Percentiles rank a stretch among this genome's conserved stretches.
phyloP scores from a whole-genome alignment of 2,797 vertebrate genomes.

The Microctenopoma stevenorrisi region DNA sequence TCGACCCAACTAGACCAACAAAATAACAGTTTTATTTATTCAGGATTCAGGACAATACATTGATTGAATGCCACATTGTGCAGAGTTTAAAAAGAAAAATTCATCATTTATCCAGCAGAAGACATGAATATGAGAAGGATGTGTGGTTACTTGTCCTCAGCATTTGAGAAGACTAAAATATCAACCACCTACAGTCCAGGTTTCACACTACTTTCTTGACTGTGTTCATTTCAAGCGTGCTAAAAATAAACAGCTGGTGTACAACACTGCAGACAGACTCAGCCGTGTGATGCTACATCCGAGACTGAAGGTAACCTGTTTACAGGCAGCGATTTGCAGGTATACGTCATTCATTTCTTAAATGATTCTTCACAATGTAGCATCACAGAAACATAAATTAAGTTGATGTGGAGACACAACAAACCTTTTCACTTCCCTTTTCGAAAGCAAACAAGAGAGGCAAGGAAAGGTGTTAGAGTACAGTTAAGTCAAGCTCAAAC shows the following conservation, averaged over 20 bases:
- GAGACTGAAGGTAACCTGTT: not conserved
- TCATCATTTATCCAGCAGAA: slow-evolving; percentile 4
- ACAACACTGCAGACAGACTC: slow-evolving; percentile 20
- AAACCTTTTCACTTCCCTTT: slow-evolving; percentile 89
- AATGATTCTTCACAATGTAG: slow-evolving; percentile 14
- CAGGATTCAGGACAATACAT: slow-evolving; percentile 15
- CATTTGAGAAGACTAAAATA: slow-evolving; percentile 14
- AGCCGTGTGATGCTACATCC: slow-evolving; percentile 38
- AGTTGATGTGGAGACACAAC: slow-evolving; percentile 66
- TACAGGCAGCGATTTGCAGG: not conserved
- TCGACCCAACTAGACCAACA: slow-evolving; percentile 88
- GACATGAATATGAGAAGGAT: slow-evolving; percentile 6
- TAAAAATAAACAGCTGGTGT: slow-evolving; percentile 16
- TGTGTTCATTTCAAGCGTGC: slow-evolving; percentile 24
- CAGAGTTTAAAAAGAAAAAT: not conserved
- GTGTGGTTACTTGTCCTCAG: not conserved
- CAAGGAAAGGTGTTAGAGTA: slow-evolving; percentile 68
- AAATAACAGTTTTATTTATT: slow-evolving; percentile 1
- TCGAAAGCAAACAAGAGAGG: slow-evolving; percentile 75
- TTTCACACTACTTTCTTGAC: not conserved
- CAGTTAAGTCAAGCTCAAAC: slow-evolving; percentile 35
- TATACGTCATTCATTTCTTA: not conserved
- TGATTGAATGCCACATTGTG: not conserved
- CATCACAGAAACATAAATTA: slow-evolving; percentile 55
- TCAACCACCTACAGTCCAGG: slow-evolving; percentile 7